phyloP scores from a whole-genome alignment of 2,888 invertebrate species.

The Augochlorella aurata region DNA sequence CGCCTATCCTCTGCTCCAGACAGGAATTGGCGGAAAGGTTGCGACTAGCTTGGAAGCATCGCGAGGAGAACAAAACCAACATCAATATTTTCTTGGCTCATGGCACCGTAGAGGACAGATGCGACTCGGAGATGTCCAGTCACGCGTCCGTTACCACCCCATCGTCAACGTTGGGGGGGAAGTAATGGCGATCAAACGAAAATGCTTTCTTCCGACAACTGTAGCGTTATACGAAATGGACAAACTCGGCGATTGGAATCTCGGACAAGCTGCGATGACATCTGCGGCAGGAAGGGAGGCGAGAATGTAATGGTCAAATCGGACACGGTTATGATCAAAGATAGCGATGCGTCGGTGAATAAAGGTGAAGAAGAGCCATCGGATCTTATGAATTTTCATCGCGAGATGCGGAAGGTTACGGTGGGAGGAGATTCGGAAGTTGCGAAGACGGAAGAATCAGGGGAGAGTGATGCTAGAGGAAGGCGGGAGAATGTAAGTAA shows the following conservation, averaged over 20 bases:
- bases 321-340: not conserved
- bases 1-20: constrained; percentile 79
- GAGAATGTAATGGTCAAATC: not conserved
- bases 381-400: not conserved
- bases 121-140: constrained; percentile 74
- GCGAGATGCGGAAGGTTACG: not conserved
- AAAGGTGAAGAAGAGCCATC: not conserved
- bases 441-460: not conserved
- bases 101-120: constrained; percentile 80
- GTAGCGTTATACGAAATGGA: not conserved
- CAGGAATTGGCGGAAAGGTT: constrained; percentile 83
- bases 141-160: constrained; percentile 46
- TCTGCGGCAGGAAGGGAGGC: not conserved
- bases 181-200: not conserved
- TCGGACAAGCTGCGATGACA: not conserved
- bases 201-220: not conserved
- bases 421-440: not conserved
- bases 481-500: constrained; percentile 11
- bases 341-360: not conserved
- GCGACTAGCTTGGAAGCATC: constrained; percentile 82
- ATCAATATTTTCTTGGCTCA: constrained; percentile 85
- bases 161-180: constrained; percentile 45
- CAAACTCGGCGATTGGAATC: not conserved
- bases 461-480: not conserved
- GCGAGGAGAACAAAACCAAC: constrained; percentile 84